A percentile compares a stretch with the other conserved stretches of the same genome.
These are phyloP conservation scores for Cloeon dipterum DNA, from an alignment of 2,888 invertebrate species.

Conservation along the genomic window DNA sequence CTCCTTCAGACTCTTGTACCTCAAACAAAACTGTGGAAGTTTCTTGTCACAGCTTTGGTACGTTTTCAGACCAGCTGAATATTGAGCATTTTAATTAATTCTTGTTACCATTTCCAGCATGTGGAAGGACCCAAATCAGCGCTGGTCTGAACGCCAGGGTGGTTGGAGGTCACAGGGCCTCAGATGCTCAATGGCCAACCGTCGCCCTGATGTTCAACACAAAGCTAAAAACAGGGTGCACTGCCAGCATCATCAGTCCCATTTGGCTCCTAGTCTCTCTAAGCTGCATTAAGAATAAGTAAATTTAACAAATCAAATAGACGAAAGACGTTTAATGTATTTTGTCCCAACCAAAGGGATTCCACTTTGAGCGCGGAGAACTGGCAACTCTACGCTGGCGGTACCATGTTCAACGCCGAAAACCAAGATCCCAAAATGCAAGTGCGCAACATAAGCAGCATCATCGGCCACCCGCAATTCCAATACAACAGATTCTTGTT, in stretches of 20 bases:
- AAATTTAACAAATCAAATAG: too few relatives aligned
- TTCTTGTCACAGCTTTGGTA: constrained; percentile 29
- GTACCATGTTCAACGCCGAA: constrained; percentile 13
- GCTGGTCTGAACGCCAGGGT: constrained; percentile 17
- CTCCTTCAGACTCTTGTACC: constrained; percentile 16
- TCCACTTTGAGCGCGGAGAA: constrained; percentile 9
- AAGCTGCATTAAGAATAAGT: constrained; percentile 18
- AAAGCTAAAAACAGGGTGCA: constrained; percentile 21
- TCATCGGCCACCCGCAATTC: constrained; percentile 30
- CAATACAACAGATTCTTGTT: constrained; percentile 31
- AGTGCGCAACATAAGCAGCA: constrained; percentile 15
- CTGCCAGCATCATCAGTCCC: constrained; percentile 23
- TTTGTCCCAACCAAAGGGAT: too few relatives aligned
- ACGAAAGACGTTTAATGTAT: constrained; percentile 4
- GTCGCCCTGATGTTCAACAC: constrained; percentile 25
- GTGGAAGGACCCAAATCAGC: constrained; percentile 17
- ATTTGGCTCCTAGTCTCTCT: constrained; percentile 25
- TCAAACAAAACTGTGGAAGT: constrained; percentile 22
- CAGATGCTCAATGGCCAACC: constrained; percentile 30
- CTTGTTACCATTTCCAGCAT: constrained; percentile 14
- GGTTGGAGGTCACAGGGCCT: constrained; percentile 23
- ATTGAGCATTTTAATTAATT: too few relatives aligned
- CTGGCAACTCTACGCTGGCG: constrained; percentile 12
- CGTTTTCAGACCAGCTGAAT: too few relatives aligned
- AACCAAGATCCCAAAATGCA: constrained; percentile 14